Base-by-base conservation (phyloP, 2,888 invertebrate species). In the Rugalucina vietnamica region DNA sequence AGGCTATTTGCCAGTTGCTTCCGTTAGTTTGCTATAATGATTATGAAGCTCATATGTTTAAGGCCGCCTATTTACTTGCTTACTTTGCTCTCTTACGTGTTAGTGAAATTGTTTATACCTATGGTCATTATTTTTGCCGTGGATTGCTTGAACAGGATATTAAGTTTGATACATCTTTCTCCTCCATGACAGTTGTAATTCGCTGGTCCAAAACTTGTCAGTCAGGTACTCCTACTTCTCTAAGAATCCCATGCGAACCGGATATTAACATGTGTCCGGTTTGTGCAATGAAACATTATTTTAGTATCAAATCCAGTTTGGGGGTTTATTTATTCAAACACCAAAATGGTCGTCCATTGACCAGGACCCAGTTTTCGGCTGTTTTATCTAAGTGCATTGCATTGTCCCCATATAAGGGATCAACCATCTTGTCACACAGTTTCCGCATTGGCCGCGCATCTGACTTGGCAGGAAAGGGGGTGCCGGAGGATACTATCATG, bases 31-130 rank as follows among this genome's bases (percentile, higher is more conserved):
- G 65, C 69, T 37, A 70, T n/a, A 71, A 54, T 50, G 36, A 72
- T n/a, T 78, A 70, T 21, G 85, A 85, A 74, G 12, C 65, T 1
- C 8, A 5, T 18, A 54, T 85, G 24, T 85, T 82, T n/a, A n/a
- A n/a, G n/a, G n/a, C n/a, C n/a, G n/a, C n/a, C n/a, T n/a, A n/a
- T n/a, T n/a, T n/a, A n/a, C 21, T 82, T 39, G 81, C 81, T 27
- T 81, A 85, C 65, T 81, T 85, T 75, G 79, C 81, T 21, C 69
- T 85, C 12, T 76, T 85, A 39, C 60, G 81, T 36, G 37, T 81
- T 12, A 85, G 85, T 75, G 85, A 85, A 36, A 24, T 85, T 0
- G 74, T 79, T n/a, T 21, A 39, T 39, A 36, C 70, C 32, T 24
- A 36, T 24, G n/a, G 29, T n/a, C 37, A 39, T 34, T 24, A 37